phyloP scores from a whole-genome alignment of 2,113 vertebrate genomes.

The Crypturellus undulatus region DNA sequence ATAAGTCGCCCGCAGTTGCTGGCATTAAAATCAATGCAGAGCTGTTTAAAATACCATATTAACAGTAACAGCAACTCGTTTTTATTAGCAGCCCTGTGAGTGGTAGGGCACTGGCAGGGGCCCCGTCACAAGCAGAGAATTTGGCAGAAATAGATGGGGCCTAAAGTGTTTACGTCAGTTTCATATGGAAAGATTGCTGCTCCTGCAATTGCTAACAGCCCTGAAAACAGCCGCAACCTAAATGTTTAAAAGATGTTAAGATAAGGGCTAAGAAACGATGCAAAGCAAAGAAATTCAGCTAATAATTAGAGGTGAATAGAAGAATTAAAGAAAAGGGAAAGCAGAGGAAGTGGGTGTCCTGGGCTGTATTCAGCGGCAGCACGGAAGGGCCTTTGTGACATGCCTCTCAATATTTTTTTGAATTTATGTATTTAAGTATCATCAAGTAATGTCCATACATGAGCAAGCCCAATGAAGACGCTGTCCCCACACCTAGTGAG shows the following conservation, averaged over 20 bases:
- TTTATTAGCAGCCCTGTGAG: background rate
- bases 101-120: background rate
- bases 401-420: background rate
- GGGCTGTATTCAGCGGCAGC: background rate
- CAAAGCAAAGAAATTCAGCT: background rate
- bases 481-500: background rate
- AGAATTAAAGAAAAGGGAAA: background rate
- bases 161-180: background rate
- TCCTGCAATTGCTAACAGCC: background rate
- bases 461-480: background rate
- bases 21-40: background rate
- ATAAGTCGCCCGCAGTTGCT: background rate
- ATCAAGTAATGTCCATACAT: background rate
- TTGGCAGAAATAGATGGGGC: background rate
- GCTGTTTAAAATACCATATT: background rate
- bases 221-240: background rate
- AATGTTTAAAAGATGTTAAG: background rate
- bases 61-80: background rate
- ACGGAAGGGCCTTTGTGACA: background rate
- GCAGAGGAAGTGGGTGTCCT: background rate
- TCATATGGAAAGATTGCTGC: background rate
- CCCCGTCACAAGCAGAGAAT: fast-evolving
- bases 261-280: background rate
- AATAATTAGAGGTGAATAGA: background rate
- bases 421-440: too few relatives aligned